Evolutionary conservation across 1,140 invertebrate species (phyloP), one percentile per base, ranked within the genome.

Genomic region (Apis cerana): DNA sequence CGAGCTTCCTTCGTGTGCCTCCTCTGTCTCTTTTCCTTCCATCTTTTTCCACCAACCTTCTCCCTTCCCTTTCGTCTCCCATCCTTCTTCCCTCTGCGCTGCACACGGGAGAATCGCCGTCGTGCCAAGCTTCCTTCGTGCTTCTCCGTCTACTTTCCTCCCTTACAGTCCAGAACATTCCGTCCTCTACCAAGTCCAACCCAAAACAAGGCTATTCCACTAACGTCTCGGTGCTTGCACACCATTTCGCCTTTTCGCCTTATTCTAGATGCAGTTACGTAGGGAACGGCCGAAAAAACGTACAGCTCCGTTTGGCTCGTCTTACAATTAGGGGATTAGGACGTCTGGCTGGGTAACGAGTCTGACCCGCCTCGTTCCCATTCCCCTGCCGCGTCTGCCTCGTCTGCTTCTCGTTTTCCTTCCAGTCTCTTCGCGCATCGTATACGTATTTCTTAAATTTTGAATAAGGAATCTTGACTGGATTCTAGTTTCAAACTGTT

Each of bases 1-100:
- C 89, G 89, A 89, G 87, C 90, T 88, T 88, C 84, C 87, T 88
- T 88, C 87, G 77, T 88, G 79, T 80, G 81, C 64, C 85, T 81
- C 78, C 54, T 77, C 83, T 78, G n/a, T 88, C 76, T 84, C 78
- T 48, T 68, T 78, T 65, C 76, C 21, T 23, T 48, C 17, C 17
- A 68, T n/a, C 50, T 58, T 70, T 70, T 52, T 69, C 76, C 21
- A 33, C 54, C 17, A n/a, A 68, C 27, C 50, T 58, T 70, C 75
- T 52, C 54, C 65, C 61, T 70, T 86, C 59, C 68, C 68, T 50
- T 48, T 59, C 27, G 17, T 56, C 75, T 23, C 23, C 69, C 62
- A 10, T 82, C 78, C 77, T 62, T 78, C 70, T 83, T 19, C 9
- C 17, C 62, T 43, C 33, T 13, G 2, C 15, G 11, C 5, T 27